Conservation (phyloP, 2,888 invertebrate species). For the Acanthosoma haemorrhoidale region DNA sequence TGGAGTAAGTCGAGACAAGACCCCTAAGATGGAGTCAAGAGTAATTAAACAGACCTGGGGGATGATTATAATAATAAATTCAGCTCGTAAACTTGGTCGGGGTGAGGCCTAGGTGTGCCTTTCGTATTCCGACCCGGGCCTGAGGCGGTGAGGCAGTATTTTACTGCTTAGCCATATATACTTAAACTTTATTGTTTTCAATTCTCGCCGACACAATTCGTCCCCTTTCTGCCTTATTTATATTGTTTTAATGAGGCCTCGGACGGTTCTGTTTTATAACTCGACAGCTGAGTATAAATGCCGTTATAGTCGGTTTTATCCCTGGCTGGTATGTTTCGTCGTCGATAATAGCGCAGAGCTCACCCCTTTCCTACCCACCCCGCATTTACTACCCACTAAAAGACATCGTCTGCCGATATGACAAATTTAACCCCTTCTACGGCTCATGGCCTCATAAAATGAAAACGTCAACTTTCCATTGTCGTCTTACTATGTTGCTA, state of each 20-base stretch:
- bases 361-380: neutral
- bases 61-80: conserved; percentile 30
- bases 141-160: neutral
- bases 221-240: conserved; percentile 14
- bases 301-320: conserved; percentile 25
- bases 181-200: conserved; percentile 30
- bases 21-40: conserved; percentile 20
- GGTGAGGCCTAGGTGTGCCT: neutral
- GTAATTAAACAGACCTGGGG: conserved; percentile 26
- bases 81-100: conserved; percentile 11
- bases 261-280: conserved; percentile 20
- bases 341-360: conserved; percentile 23
- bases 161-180: conserved; percentile 25
- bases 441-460: conserved; percentile 6
- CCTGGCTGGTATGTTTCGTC: conserved; percentile 1
- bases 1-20: neutral
- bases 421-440: conserved; percentile 20
- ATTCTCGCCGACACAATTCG: conserved; percentile 16
- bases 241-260: conserved; percentile 25
- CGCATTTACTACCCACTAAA: conserved; percentile 27
- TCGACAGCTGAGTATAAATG: conserved; percentile 21
- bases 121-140: neutral
- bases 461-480: conserved; percentile 25
- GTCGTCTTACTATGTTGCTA: conserved; percentile 6
- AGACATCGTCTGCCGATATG: conserved; percentile 22